Evolutionary conservation across 2,888 invertebrate genomes (phyloP), one percentile per base, ranked within the genome.

Genomic region (Parnassius apollo): DNA sequence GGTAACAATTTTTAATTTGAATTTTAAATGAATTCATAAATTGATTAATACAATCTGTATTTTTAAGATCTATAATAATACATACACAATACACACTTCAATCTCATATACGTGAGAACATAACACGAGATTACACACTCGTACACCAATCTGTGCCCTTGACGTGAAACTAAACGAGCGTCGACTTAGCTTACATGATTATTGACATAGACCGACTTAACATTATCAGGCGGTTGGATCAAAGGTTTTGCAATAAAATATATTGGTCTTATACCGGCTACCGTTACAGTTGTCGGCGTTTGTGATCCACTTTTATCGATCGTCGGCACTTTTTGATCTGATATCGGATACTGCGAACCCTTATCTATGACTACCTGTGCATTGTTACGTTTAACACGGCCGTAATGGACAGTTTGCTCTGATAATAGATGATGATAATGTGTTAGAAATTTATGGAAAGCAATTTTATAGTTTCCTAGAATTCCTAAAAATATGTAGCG

Each of bases 311-410:
- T 68, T 68, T 80, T 85, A 83, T 82, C 83, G 76, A 56, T 54
- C 35, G 78, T 68, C 85, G 85, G 85, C 67, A 50, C 69, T 68
- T 77, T 82, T 84, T 85, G 78, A 85, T 80, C 76, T 71, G 72
- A 77, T 85, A 85, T 86, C 83, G 74, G 72, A 75, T 77, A 81
- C 81, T 83, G 82, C 77, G 75, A 75, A 78, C 76, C 77, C 75
- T 77, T 83, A 81, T 81, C 80, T 73, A 69, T 71, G 80, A 82
- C 84, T 83, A 86, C 85, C 83, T 84, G 83, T 77, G 79, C 75
- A 83, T 85, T 84, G 82, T 85, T 80, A 72, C 73, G 72, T 75
- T 72, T 65, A 67, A 68, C 64, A 60, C 50, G 74, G 71, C 71
- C 66, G 76, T 73, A 75, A 71, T 70, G 74, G 73, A 72, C 73